A percentile compares a stretch with the other conserved stretches of the same genome.
Evolutionary conservation across 2,797 vertebrate species (phyloP).

Genomic region (Petrocephalus schoutedeni): DNA sequence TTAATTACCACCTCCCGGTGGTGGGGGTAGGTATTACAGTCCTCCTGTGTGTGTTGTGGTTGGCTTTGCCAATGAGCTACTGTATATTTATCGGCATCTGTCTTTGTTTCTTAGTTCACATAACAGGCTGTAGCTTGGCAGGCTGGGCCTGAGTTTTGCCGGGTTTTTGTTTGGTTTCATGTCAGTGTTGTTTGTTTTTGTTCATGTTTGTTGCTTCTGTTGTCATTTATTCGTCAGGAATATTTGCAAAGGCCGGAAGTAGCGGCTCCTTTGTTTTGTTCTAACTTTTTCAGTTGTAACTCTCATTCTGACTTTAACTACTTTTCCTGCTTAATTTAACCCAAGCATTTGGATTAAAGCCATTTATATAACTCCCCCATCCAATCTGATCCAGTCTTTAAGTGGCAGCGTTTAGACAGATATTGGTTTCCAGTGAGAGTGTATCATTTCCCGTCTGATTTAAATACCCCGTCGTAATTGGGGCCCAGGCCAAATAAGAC

Average conservation of each 20-base stretch:
- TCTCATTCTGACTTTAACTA: not conserved
- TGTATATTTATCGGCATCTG: not conserved
- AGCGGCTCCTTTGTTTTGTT: not conserved
- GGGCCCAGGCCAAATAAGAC: not conserved
- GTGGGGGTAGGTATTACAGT: slow-evolving; percentile 26
- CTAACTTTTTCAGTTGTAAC: not conserved
- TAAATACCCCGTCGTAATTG: not conserved
- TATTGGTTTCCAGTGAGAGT: not conserved
- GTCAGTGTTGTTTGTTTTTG: not conserved
- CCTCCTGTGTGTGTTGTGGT: slow-evolving; percentile 18
- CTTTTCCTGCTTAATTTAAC: not conserved
- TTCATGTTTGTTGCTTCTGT: not conserved
- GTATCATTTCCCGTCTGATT: not conserved
- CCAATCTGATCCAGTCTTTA: not conserved
- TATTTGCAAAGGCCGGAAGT: not conserved
- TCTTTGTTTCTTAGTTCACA: not conserved
- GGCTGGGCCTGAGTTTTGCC: not conserved
- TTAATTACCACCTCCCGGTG: slow-evolving; percentile 41
- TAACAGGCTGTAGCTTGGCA: not conserved
- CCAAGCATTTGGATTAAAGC: not conserved
- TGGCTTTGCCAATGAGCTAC: slow-evolving; percentile 34
- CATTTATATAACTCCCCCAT: not conserved
- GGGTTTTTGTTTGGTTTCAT: not conserved
- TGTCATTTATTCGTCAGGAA: not conserved
- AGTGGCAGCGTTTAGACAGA: not conserved